Evolutionary conservation across 2,113 vertebrate species (phyloP), one percentile per base, ranked within the genome.

Genomic region (Dasyurus viverrinus): DNA sequence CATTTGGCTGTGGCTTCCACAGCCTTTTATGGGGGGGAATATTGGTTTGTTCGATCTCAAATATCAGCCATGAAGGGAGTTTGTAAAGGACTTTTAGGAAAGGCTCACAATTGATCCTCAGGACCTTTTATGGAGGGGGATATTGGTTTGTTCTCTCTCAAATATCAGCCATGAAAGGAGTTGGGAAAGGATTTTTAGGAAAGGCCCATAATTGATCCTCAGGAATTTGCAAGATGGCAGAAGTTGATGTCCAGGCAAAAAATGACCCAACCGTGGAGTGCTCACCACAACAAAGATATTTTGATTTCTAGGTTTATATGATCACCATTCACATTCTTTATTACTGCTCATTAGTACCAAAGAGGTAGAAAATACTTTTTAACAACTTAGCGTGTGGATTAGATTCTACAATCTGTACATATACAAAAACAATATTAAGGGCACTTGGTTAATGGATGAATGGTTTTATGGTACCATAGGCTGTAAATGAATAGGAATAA

Each of bases 391-490:
- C 95, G 94, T 97, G 93, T 95, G 97, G 96, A 96, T 98, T 94
- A 25, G n/a, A 96, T 94, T 89, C 94, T 96, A 97, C 97, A 95
- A 94, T 98, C 96, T 98, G 92, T 96, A 97, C 53, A n/a, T 95
- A 92, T 97, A 97, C 92, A 97, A 97, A 97, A 94, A 91, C 97
- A 96, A 96, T 94, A 97, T 47, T 97, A 98, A 98, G 97, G 97
- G 97, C 93, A 97, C 98, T 98, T 98, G 24, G 60, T 97, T 57
- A 90, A 96, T 96, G 97, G 60, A 30, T 68, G 30, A 68, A 93
- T 12, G 97, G 47, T 89, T 57, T 95, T 97, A 92, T 95, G 96
- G 93, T 90, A 96, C 94, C 48, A 36, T 92, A 92, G 26, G 42
- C 96, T 97, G 98, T 97, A 93, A 94, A 97, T 95, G 94, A 94